Percentiles rank a stretch among this genome's conserved stretches.
phyloP scores from a whole-genome alignment of 2,888 invertebrate species.

The Drosophila differens region DNA sequence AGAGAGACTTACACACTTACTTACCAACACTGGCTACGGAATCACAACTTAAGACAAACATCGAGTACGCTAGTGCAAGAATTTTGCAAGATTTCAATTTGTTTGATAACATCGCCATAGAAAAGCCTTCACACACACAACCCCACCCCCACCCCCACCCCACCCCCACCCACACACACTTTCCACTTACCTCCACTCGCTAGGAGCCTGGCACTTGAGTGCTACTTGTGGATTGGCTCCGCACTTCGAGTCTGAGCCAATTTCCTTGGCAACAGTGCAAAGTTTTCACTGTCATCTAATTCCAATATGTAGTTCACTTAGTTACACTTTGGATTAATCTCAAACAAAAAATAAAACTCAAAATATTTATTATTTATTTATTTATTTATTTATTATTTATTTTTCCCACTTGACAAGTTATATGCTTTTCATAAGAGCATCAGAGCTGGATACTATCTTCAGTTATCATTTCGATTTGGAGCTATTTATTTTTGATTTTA shows the following conservation, averaged over 20 bases:
- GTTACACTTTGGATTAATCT: slow-evolving; percentile 21
- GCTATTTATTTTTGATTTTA: not conserved
- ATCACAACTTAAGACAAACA: slow-evolving; percentile 57
- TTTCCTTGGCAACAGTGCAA: slow-evolving; percentile 27
- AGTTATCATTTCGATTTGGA: not conserved
- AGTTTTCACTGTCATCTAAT: slow-evolving; percentile 23
- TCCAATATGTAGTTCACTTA: slow-evolving; percentile 14
- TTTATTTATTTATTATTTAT: no score
- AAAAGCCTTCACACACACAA: not conserved
- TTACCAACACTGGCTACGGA: slow-evolving; percentile 26
- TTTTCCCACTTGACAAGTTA: not conserved
- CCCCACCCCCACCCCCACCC: no score
- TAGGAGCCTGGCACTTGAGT: slow-evolving; percentile 16
- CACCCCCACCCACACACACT: not conserved
- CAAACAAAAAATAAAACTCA: not conserved
- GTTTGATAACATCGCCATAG: slow-evolving; percentile 62
- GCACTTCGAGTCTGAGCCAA: slow-evolving; percentile 20
- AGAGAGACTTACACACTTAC: not conserved
- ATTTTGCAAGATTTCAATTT: slow-evolving; percentile 78
- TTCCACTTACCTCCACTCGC: not conserved
- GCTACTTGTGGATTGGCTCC: slow-evolving; percentile 27
- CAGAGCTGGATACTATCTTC: not conserved
- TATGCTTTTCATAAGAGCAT: not conserved
- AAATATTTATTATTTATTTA: not conserved
- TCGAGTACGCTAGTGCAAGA: slow-evolving; percentile 44